Base-by-base conservation (phyloP, 2,888 invertebrate species). In the Myopa tessellatipennis region DNA sequence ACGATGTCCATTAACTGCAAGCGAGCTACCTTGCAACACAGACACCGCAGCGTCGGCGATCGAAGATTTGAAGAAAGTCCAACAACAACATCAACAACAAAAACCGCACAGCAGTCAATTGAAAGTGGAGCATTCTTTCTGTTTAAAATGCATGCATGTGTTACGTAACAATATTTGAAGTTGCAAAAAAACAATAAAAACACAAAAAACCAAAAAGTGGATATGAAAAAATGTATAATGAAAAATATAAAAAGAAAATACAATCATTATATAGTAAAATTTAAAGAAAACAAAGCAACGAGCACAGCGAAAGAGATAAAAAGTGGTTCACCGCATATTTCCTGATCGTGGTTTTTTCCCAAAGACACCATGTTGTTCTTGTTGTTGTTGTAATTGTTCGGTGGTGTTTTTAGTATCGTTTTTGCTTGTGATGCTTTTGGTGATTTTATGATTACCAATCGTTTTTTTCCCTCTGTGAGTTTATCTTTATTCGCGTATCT, bases 81-180 rank as follows among this genome's bases (percentile, higher is more conserved):
- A 61, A n/a, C 61, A 12, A 58, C 18, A 58, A 58, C n/a, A 58
- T 4, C 18, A 58, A 58, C n/a, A 58, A 58, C 5, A 61, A 61
- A 1, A 61, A 61, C n/a, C 16, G 1, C 6, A 10, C 5, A 6
- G 61, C 26, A n/a, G 61, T 61, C 18, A 61, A 61, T 61, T 61
- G 61, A 61, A 61, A 61, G 18, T 61, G 61, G 61, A 61, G 61
- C 61, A 61, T 61, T 61, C 61, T 61, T 61, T 61, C n/a, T 26
- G 18, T 4, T 8, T 61, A 61, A 61, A 61, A 26, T 61, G 61
- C 18, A 18, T 26, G 18, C 26, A n/a, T 26, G 18, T 6, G 4
- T 61, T 61, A 61, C 26, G 61, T 26, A 61, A 61, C 26, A 18
- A 4, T 12, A 5, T 61, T 10, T 18, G 3, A 58, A n/a, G 12